Evolutionary conservation across 2,888 invertebrate genomes (phyloP), one percentile per base, ranked within the genome.

Genomic region (Trissolcus japonicus): DNA sequence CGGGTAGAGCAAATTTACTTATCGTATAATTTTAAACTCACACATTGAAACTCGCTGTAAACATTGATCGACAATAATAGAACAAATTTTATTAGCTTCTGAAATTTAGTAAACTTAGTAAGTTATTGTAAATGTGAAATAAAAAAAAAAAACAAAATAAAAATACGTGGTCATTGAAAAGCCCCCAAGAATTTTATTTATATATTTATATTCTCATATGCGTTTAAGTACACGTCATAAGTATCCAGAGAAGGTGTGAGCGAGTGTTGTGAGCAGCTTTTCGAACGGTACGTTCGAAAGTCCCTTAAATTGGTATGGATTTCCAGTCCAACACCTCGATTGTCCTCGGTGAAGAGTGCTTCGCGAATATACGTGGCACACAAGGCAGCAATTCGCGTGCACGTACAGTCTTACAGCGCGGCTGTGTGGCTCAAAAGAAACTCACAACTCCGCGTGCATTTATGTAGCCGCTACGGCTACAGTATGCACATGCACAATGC

Each of bases 281-380:
- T 86, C 84, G 86, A 85, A 82, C 83, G 84, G n/a, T 83, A 83
- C 82, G 79, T 82, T 80, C 59, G 83, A 85, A 86, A 87, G 87
- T 87, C 86, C 84, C 84, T 87, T 82, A 88, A 88, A 89, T 89
- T 87, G 87, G 86, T 88, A 88, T 87, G 87, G 86, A 87, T 89
- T 89, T 89, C 88, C 89, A 88, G 87, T 87, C 86, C 88, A 87
- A 89, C 89, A 89, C 89, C 89, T 89, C 87, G 87, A 89, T 89
- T 89, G 88, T 88, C 83, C 85, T 81, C 75, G 65, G 80, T 87
- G 83, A 86, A 87, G 88, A 86, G 88, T 88, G 81, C 88, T 88
- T 85, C 83, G 84, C 83, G 81, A 83, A 82, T 84, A 86, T 86
- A 86, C 86, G 82, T 84, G 66, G 65, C 68, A 54, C 74, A 69